These are phyloP conservation scores for Bicyclus anynana DNA, from an alignment of 1,140 invertebrate species.

Conservation along the genomic window DNA sequence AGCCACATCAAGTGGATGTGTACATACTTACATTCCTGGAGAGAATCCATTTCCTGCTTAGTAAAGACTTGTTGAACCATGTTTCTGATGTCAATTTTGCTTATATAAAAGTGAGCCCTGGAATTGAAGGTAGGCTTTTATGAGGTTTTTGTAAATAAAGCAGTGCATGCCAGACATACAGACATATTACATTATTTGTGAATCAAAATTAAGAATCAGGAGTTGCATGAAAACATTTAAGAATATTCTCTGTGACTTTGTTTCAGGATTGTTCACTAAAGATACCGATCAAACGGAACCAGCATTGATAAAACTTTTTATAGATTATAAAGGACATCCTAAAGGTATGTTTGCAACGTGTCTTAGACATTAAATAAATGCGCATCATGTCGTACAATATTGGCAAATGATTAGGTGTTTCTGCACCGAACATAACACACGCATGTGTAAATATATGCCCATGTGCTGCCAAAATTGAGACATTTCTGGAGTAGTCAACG, in stretches of 20 bases:
- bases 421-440: no score
- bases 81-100: conserved; percentile 74
- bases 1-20: conserved; percentile 63
- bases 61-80: conserved; percentile 47
- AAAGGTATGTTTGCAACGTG: conserved; percentile 30
- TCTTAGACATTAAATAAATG: no score
- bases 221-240: no score
- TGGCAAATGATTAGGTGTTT: no score
- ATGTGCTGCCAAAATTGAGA: no score
- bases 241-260: no score
- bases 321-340: conserved; percentile 56
- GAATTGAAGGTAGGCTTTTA: conserved; percentile 34
- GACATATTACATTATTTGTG: no score
- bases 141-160: not conserved
- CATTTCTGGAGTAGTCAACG: no score
- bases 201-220: no score
- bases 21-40: conserved; percentile 69
- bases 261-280: conserved; percentile 49
- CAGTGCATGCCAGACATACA: no score
- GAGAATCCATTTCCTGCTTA: conserved; percentile 49
- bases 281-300: conserved; percentile 5
- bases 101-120: conserved; percentile 46
- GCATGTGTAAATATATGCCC: no score
- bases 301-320: conserved; percentile 40
- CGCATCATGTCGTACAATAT: not conserved